These are phyloP conservation scores for Zootermopsis nevadensis DNA, from an alignment of 2,888 invertebrate genomes.

Conservation along the genomic window DNA sequence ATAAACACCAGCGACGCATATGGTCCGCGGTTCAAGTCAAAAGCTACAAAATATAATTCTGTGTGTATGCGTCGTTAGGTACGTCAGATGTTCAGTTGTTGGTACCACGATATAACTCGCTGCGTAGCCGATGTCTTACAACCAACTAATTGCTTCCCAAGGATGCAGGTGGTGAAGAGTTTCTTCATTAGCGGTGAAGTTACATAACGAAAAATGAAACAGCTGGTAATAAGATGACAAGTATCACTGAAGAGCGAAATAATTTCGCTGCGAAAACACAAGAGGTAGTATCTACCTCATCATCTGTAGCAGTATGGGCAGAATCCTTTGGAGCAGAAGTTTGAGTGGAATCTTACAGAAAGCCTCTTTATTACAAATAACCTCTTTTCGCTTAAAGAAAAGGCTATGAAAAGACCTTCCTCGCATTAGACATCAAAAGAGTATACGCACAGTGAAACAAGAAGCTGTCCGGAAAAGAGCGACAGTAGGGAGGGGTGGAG, in stretches of 20 bases:
- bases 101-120: no score
- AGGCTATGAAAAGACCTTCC: not conserved
- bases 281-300: not conserved
- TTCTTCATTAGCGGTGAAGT: conserved; percentile 2
- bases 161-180: not conserved
- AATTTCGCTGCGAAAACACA: not conserved
- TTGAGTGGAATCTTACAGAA: not conserved
- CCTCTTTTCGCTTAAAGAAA: not conserved
- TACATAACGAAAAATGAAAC: not conserved
- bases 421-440: conserved; percentile 20
- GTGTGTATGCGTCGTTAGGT: no score
- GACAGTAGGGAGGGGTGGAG: not conserved
- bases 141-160: no score
- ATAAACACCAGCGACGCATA: no score
- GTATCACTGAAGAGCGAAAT: not conserved
- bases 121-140: no score
- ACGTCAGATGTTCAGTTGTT: no score
- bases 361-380: conserved; percentile 8
- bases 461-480: not conserved
- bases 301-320: not conserved
- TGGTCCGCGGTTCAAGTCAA: no score
- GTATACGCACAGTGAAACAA: not conserved
- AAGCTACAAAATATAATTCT: no score
- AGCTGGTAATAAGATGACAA: not conserved
- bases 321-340: not conserved